These are phyloP conservation scores for Apodemia zela DNA, from an alignment of 2,888 invertebrate species.

Conservation along the genomic window DNA sequence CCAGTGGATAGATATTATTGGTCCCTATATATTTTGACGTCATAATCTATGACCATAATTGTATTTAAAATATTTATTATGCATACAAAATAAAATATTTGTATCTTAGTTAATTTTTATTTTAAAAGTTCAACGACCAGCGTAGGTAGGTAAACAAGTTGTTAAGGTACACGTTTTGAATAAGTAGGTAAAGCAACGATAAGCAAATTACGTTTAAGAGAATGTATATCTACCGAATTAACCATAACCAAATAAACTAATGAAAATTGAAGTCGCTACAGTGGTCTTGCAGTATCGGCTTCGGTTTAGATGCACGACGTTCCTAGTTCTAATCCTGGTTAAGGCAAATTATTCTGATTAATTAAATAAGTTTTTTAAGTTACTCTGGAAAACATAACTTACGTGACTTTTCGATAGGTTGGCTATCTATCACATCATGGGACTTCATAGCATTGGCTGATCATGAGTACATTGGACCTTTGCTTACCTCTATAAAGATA, in stretches of 20 bases:
- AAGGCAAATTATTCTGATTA: background rate
- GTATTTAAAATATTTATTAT: background rate
- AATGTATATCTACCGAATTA: background rate
- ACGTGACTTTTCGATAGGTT: no score
- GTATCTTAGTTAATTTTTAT: background rate
- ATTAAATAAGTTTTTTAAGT: no score
- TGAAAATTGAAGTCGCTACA: background rate
- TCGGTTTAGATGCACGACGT: background rate
- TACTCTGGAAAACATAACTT: no score
- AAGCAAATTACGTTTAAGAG: constrained; percentile 13
- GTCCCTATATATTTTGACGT: no score
- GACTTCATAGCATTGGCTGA: no score
- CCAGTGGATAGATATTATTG: no score
- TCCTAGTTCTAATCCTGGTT: background rate
- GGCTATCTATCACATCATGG: background rate
- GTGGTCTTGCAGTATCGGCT: background rate
- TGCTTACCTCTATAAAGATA: no score
- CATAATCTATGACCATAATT: background rate
- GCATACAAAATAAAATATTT: background rate
- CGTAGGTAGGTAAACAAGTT: constrained; percentile 16
- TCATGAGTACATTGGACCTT: no score
- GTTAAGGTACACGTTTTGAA: constrained; percentile 8
- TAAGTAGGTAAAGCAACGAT: constrained; percentile 11
- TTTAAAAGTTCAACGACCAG: constrained; percentile 9
- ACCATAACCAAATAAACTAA: background rate